phyloP scores from a whole-genome alignment of 2,797 vertebrate genomes.

The Moxostoma hubbsi region DNA sequence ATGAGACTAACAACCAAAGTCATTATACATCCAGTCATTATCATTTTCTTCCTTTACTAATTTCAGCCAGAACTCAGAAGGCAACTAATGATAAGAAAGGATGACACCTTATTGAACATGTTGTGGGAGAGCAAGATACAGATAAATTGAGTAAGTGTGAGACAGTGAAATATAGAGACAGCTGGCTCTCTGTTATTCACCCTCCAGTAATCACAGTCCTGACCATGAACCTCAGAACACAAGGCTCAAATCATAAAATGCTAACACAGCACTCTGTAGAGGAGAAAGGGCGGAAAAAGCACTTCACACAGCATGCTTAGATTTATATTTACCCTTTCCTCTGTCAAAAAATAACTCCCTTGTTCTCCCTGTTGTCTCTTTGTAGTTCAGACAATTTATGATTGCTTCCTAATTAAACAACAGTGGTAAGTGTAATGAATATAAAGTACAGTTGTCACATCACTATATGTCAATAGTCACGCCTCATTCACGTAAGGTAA shows the following conservation, averaged over 20 bases:
- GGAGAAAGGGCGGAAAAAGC: conserved; percentile 3
- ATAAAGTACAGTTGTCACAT: neutral
- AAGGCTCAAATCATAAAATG: neutral
- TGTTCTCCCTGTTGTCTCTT: neutral
- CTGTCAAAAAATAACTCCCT: conserved; percentile 3
- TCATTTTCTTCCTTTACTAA: neutral
- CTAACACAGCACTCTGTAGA: conserved; percentile 24
- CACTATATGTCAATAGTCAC: neutral
- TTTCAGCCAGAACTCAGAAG: neutral
- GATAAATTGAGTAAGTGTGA: neutral
- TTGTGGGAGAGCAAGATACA: neutral
- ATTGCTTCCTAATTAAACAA: neutral
- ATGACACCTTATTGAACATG: neutral
- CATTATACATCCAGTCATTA: neutral
- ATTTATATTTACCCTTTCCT: conserved; percentile 16
- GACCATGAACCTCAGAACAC: conserved; percentile 24
- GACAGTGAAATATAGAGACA: neutral
- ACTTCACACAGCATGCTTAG: neutral
- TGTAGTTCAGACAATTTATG: neutral
- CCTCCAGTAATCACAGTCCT: conserved; percentile 12
- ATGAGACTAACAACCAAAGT: conserved; percentile 7
- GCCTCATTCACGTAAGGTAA: neutral
- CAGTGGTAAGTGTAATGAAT: conserved; percentile 3
- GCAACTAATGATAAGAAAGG: neutral
- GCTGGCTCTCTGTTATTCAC: conserved; percentile 19